Conservation (phyloP, 2,113 vertebrate species). For the Chauna torquata region DNA sequence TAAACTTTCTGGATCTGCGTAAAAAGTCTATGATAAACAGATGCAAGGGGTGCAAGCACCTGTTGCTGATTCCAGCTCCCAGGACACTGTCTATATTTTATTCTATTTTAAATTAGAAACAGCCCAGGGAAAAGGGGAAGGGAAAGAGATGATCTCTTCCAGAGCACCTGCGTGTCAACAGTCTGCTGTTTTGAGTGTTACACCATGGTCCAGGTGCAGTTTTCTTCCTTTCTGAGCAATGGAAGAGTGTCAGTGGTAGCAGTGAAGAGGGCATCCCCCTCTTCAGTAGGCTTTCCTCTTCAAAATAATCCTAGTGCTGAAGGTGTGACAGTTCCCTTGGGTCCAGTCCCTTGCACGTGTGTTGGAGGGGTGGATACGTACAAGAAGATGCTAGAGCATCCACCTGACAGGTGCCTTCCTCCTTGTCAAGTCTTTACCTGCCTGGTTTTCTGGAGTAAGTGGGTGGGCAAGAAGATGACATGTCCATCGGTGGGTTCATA, state of each 20-base stretch:
- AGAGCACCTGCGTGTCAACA: background rate
- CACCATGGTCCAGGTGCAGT: background rate
- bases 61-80: background rate
- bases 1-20: background rate
- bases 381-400: background rate
- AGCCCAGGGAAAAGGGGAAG: background rate
- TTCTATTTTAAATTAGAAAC: background rate
- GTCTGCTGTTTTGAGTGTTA: background rate
- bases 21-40: background rate
- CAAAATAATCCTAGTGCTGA: background rate
- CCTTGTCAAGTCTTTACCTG: accelerated
- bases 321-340: background rate
- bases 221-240: background rate
- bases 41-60: background rate
- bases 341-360: background rate
- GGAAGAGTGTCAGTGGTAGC: too few species aligned
- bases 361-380: background rate
- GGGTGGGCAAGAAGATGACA: background rate
- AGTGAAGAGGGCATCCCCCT: background rate
- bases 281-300: background rate
- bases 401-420: background rate
- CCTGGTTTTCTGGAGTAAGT: background rate
- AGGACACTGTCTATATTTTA: background rate
- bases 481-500: background rate
- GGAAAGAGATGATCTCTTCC: background rate